Conservation (phyloP, 1,140 invertebrate species). For the Lepidotrigona ventralis region DNA sequence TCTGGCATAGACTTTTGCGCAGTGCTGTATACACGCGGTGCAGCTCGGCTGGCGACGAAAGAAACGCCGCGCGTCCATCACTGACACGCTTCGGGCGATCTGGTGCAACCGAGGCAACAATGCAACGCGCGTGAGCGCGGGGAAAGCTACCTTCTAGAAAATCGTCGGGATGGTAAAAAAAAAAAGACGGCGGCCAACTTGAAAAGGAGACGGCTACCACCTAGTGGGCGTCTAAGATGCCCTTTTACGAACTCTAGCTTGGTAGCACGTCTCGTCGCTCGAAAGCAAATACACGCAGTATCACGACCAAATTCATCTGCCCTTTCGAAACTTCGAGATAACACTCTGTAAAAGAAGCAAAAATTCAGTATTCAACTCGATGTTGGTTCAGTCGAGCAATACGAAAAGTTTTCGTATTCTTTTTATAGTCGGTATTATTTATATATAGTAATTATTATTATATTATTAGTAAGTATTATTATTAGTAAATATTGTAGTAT, state of each 20-base stretch:
- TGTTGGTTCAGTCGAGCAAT: too few species aligned
- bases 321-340: too few species aligned
- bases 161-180: slow-evolving; percentile 46
- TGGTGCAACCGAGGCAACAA: slow-evolving; percentile 54
- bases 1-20: too few species aligned
- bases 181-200: slow-evolving; percentile 40
- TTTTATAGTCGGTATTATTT: too few species aligned
- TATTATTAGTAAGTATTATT: too few species aligned
- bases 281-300: not conserved
- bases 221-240: slow-evolving; percentile 50
- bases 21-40: not conserved
- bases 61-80: slow-evolving; percentile 42
- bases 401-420: too few species aligned
- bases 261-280: not conserved
- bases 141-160: slow-evolving; percentile 64
- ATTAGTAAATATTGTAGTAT: too few species aligned
- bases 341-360: too few species aligned
- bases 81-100: slow-evolving; percentile 52
- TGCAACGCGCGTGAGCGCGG: slow-evolving; percentile 23
- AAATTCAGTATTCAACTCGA: too few species aligned
- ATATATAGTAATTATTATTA: too few species aligned
- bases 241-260: slow-evolving; percentile 42
- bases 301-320: too few species aligned
- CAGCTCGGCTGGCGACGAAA: not conserved
- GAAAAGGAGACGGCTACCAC: slow-evolving; percentile 57